Conservation (phyloP, 2,888 invertebrate species). For the Congeria kusceri region DNA sequence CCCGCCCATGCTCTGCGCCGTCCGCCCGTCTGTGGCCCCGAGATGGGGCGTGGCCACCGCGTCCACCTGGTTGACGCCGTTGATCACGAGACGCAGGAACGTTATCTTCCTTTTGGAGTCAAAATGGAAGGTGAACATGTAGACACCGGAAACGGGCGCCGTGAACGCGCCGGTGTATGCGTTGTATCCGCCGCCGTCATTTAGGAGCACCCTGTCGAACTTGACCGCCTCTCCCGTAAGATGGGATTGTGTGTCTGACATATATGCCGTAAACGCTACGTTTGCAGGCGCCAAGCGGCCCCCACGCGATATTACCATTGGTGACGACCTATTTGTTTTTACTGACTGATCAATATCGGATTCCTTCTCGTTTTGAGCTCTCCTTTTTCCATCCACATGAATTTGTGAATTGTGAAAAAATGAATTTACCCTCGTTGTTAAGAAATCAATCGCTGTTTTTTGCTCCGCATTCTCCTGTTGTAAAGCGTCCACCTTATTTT, state of each 20-base stretch:
- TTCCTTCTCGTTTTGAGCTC: no score
- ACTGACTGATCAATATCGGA: no score
- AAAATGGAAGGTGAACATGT: slow-evolving; percentile 12
- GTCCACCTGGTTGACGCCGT: slow-evolving; percentile 27
- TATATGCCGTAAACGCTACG: slow-evolving; percentile 24
- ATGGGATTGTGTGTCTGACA: slow-evolving; percentile 13
- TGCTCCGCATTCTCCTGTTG: no score
- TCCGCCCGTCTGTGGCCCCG: neutral
- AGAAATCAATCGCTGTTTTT: no score
- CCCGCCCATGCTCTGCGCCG: slow-evolving; percentile 19
- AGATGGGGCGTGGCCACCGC: slow-evolving; percentile 22
- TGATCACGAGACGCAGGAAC: slow-evolving; percentile 18
- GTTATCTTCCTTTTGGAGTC: slow-evolving; percentile 17
- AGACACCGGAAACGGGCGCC: slow-evolving; percentile 17
- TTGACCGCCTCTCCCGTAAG: slow-evolving; percentile 4
- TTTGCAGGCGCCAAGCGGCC: neutral
- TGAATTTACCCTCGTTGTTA: no score
- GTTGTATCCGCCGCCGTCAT: slow-evolving; percentile 31
- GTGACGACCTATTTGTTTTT: no score
- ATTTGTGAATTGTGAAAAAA: no score
- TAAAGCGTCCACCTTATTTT: no score
- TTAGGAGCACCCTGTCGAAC: slow-evolving; percentile 26
- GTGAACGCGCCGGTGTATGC: slow-evolving; percentile 16
- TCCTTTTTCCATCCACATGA: no score
- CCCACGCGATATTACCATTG: no score